These are phyloP conservation scores for Junonia oenone DNA, from an alignment of 2,888 invertebrate genomes.

Conservation along the genomic window DNA sequence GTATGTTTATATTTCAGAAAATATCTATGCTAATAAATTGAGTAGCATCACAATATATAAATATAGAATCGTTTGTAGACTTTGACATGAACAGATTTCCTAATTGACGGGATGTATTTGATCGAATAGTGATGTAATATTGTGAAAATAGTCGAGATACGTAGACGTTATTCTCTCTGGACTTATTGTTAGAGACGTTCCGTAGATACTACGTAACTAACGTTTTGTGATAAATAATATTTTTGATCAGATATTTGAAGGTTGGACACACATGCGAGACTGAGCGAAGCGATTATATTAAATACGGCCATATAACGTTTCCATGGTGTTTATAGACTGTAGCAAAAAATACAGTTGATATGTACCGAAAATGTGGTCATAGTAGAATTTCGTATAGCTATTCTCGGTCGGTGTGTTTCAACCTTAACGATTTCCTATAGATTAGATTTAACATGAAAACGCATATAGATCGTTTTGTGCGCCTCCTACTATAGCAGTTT, in stretches of 20 bases:
- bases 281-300: neutral
- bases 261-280: neutral
- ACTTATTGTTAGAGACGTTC: slow-evolving; percentile 17
- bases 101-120: slow-evolving; percentile 3
- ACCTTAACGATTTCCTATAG: slow-evolving; percentile 18
- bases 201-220: slow-evolving; percentile 16
- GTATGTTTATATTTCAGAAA: neutral
- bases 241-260: slow-evolving; percentile 17
- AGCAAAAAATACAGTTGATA: neutral
- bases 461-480: slow-evolving; percentile 11
- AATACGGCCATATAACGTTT: neutral
- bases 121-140: slow-evolving; percentile 3
- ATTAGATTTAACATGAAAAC: slow-evolving; percentile 1
- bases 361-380: neutral
- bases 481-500: slow-evolving; percentile 14
- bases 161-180: slow-evolving; percentile 10
- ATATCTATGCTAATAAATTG: neutral
- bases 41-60: neutral
- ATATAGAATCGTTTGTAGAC: neutral
- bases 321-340: too few species aligned
- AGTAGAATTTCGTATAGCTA: neutral
- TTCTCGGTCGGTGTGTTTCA: neutral
- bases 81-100: slow-evolving; percentile 5
- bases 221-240: slow-evolving; percentile 5
- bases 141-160: slow-evolving; percentile 5